Evolutionary conservation across 2,888 invertebrate genomes (phyloP), one percentile per base, ranked within the genome.

Genomic region (Norana najaformis): DNA sequence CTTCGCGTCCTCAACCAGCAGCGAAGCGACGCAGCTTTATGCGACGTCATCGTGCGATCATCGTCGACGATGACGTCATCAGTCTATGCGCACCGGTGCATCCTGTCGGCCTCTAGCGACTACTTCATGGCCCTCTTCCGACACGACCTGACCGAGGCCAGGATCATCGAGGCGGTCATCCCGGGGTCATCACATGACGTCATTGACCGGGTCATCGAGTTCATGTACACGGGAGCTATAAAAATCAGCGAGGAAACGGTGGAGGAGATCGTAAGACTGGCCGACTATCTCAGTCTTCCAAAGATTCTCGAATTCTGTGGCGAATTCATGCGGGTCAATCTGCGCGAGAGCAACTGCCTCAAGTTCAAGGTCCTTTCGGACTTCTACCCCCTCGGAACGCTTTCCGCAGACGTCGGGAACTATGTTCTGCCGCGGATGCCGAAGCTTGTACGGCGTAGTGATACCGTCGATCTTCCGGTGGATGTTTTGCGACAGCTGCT

Each of bases 71-170:
- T 36, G 36, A 85, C 85, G 85, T 85, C 85, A 85, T 4, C 85
- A 2, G 36, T 91, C 16, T 89, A 34, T 18, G 91, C 91, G 30
- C 91, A 91, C 85, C 88, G 90, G 30, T 89, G 91, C 69, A 90
- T 91, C 13, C 91, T 91, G n/a, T 89, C 91, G 35, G 91, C 91
- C 83, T 36, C 41, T 34, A 91, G 91, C 89, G 91, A 90, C n/a
- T 91, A 91, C 89, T 91, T 91, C 90, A 37, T 30, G 34, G 88
- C 90, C 23, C 88, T 91, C 34, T 89, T 91, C 83, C 47, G 69
- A 35, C 85, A 69, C 82, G 90, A 89, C 14, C 30, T 38, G 37
- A 88, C 88, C 41, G 90, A 91, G 88, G 83, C 69, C 34, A 85
- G 41, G 37, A n/a, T 38, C 34, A 23, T 37, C 18, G 89, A 89